phyloP scores from a whole-genome alignment of 1,140 invertebrate species.

The Pemphigus obesinymphae region DNA sequence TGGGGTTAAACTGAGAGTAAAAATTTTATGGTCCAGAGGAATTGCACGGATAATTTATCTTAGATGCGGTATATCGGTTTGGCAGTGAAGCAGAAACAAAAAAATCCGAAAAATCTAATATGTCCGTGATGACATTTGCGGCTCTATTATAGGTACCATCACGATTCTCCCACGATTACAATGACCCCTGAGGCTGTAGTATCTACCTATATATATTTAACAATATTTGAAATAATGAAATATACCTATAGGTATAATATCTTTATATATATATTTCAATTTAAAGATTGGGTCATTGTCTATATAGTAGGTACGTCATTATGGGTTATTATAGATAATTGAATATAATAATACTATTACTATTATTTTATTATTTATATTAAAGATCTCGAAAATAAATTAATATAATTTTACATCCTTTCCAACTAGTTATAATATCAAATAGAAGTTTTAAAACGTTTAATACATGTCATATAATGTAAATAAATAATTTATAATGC shows the following conservation, averaged over 20 bases:
- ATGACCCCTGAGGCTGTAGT: background rate
- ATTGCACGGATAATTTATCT: conserved; percentile 6
- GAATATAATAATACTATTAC: background rate
- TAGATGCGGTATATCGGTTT: background rate
- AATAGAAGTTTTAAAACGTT: background rate
- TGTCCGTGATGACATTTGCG: conserved; percentile 15
- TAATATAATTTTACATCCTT: too few species aligned
- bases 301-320: background rate
- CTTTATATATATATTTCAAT: background rate
- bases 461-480: background rate
- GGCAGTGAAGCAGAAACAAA: conserved; percentile 34
- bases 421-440: background rate
- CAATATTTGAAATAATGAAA: background rate
- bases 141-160: background rate
- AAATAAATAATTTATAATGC: background rate
- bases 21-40: conserved; percentile 22
- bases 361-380: background rate
- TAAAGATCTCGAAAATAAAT: too few species aligned
- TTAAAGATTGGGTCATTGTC: background rate
- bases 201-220: background rate
- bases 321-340: background rate
- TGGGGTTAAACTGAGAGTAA: background rate
- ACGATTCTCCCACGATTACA: conserved; percentile 36
- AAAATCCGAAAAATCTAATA: conserved; percentile 20
- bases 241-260: too few species aligned